Conservation (phyloP, 2,888 invertebrate genomes). For the Pomacea canaliculata region DNA sequence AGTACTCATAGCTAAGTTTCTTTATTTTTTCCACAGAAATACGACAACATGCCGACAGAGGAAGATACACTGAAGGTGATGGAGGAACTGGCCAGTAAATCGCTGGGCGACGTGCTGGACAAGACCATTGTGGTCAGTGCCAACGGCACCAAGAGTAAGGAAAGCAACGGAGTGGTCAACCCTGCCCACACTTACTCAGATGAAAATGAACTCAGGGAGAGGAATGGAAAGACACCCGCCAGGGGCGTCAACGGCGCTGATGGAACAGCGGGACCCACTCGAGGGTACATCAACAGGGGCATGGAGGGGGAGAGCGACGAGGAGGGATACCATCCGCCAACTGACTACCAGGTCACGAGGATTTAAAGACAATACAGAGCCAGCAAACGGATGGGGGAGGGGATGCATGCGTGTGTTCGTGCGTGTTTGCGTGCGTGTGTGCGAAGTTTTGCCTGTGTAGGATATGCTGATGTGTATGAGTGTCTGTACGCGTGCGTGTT, state of each 20-base stretch:
- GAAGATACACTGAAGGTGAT: background rate
- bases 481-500: constrained; percentile 15
- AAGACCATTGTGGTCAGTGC: background rate
- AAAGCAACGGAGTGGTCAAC: constrained; percentile 4
- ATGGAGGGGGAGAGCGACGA: no score
- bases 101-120: constrained; percentile 6
- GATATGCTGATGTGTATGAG: background rate
- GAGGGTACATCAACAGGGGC: background rate
- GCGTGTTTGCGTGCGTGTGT: background rate
- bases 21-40: background rate
- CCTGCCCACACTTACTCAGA: background rate
- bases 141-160: no score
- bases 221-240: background rate
- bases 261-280: background rate
- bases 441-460: background rate
- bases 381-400: no score
- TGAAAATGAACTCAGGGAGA: background rate
- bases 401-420: no score
- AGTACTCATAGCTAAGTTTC: no score
- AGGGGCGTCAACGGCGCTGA: background rate
- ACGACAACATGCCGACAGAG: background rate
- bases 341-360: no score
- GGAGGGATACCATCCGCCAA: no score
- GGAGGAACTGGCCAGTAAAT: constrained; percentile 1
- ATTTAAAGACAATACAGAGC: no score